Conservation (phyloP, 2,888 invertebrate genomes). For the Cylindroiulus punctatus region DNA sequence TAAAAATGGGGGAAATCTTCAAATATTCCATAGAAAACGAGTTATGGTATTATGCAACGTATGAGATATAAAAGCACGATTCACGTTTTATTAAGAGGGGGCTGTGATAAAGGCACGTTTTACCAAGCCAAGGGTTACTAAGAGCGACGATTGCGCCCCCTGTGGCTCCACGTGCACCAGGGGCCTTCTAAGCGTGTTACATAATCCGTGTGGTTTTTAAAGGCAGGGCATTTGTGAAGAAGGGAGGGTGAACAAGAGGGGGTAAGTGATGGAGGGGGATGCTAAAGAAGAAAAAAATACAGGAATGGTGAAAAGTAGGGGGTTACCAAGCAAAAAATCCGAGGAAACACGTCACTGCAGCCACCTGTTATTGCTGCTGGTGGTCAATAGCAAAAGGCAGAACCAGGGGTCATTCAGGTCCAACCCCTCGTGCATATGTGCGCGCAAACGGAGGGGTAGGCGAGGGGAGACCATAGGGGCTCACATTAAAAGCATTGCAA, state of each 20-base stretch:
- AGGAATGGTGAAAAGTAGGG: constrained; percentile 7
- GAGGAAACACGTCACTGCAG: not conserved
- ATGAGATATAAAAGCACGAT: not conserved
- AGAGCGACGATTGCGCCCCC: constrained; percentile 12
- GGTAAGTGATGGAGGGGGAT: not conserved
- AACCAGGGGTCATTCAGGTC: not conserved
- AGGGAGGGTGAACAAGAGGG: constrained; percentile 13
- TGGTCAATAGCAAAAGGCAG: constrained; percentile 32
- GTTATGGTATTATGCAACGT: not conserved
- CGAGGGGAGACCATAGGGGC: not conserved
- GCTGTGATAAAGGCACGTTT: constrained; percentile 8
- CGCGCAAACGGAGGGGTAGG: not conserved
- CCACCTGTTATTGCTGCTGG: constrained; percentile 21
- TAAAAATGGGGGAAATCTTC: not conserved
- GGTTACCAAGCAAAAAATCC: not conserved
- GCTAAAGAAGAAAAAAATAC: not conserved
- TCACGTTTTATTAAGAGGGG: not conserved
- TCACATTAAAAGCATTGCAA: not conserved
- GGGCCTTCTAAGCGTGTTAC: constrained; percentile 13
- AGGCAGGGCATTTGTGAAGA: not conserved
- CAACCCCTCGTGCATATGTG: not conserved
- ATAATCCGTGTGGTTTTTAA: constrained; percentile 25
- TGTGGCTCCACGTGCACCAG: constrained; percentile 20
- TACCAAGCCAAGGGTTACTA: too few relatives aligned
- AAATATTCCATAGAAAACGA: not conserved